phyloP scores from a whole-genome alignment of 2,797 vertebrate species.

The Notamacropus eugenii region DNA sequence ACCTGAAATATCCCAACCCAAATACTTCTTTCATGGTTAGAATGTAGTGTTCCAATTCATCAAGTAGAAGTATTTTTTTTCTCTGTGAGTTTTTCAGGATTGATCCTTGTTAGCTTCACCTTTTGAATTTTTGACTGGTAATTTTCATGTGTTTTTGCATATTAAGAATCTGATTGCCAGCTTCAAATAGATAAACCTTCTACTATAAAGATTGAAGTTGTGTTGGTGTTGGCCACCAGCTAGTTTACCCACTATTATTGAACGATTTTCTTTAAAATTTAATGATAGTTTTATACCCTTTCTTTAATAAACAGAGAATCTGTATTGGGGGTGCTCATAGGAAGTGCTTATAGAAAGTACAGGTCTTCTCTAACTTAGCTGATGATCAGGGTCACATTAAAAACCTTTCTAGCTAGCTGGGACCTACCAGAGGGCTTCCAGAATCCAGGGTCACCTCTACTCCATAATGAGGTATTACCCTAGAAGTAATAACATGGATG shows the following conservation, averaged over 20 bases:
- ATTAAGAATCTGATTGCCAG: background rate
- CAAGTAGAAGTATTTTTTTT: background rate
- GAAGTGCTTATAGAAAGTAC: background rate
- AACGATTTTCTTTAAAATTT: slow-evolving; percentile 40
- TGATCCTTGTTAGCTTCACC: background rate
- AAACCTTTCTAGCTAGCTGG: background rate
- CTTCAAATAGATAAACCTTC: background rate
- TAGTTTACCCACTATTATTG: background rate
- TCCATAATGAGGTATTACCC: background rate
- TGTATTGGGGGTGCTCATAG: background rate
- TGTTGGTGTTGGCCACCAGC: background rate
- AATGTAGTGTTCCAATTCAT: background rate
- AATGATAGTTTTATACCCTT: slow-evolving; percentile 8
- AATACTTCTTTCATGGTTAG: background rate
- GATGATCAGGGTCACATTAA: background rate
- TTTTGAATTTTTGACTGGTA: background rate
- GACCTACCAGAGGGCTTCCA: background rate
- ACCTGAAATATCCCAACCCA: background rate
- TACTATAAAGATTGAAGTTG: background rate
- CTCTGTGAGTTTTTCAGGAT: background rate
- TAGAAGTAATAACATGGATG: slow-evolving; percentile 29
- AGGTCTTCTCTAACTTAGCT: background rate
- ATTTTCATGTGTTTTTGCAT: background rate
- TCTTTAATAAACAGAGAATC: background rate
- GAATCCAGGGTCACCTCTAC: background rate